Evolutionary conservation across 2,113 vertebrate species (phyloP).

Genomic region (Oenanthe melanoleuca): DNA sequence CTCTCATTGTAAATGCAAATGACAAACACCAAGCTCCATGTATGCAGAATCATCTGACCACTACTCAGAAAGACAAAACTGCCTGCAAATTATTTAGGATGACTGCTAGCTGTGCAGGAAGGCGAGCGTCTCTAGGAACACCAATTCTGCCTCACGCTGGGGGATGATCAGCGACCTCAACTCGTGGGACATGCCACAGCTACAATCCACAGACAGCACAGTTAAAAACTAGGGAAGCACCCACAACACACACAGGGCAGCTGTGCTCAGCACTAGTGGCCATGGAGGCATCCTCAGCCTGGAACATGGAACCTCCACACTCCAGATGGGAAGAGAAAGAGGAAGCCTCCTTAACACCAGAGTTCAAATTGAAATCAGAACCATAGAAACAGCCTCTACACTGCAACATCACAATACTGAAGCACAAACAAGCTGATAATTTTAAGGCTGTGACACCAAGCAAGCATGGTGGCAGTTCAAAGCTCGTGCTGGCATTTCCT

Average conservation of each 20-base stretch:
- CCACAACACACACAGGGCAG: neutral
- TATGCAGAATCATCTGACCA: neutral
- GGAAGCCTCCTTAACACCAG: neutral
- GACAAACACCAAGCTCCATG: slow-evolving; percentile 1
- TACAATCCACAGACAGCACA: neutral
- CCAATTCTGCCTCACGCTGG: neutral
- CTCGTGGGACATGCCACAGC: neutral
- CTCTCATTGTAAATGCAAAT: neutral
- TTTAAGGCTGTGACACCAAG: slow-evolving; percentile 25
- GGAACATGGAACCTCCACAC: neutral
- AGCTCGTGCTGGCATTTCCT: neutral
- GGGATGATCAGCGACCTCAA: neutral
- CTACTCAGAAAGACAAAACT: neutral
- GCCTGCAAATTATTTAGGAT: neutral
- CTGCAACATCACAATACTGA: neutral
- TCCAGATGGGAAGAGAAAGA: neutral
- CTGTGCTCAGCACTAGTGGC: neutral
- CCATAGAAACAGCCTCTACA: neutral
- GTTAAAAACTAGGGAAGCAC: neutral
- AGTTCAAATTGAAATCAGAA: neutral
- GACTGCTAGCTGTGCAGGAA: neutral
- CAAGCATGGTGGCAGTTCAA: neutral
- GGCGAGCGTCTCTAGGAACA: neutral
- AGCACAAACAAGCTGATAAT: neutral
- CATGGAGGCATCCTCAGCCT: neutral